Percentiles rank a stretch among this genome's conserved stretches.
Evolutionary conservation across 2,888 invertebrate species (phyloP).

Genomic region (Drymonia ruficornis): DNA sequence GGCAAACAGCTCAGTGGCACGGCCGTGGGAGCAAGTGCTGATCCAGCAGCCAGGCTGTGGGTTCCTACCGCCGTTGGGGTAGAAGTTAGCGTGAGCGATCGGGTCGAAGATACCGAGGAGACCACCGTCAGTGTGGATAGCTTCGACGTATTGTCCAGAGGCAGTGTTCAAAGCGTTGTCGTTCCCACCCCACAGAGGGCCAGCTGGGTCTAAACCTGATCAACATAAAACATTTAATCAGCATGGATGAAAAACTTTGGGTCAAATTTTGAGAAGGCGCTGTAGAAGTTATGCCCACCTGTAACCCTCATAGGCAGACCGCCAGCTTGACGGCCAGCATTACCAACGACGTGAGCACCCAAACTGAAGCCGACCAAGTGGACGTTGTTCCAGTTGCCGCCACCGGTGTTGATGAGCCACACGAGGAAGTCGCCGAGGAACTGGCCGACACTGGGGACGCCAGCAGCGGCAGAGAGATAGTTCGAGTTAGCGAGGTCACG

Average conservation of each 20-base stretch:
- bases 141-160: conserved; percentile 45
- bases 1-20: conserved; percentile 4
- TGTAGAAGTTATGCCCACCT: conserved; percentile 24
- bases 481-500: conserved; percentile 31
- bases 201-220: conserved; percentile 59
- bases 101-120: conserved; percentile 48
- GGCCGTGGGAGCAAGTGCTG: conserved; percentile 16
- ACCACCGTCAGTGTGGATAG: conserved; percentile 55
- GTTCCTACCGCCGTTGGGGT: conserved; percentile 51
- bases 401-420: conserved; percentile 50
- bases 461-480: conserved; percentile 19
- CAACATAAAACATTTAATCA: neutral
- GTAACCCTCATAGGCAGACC: conserved; percentile 43
- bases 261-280: no score
- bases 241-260: no score
- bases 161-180: conserved; percentile 27
- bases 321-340: conserved; percentile 47
- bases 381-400: conserved; percentile 51
- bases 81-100: conserved; percentile 51
- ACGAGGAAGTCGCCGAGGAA: conserved; percentile 47
- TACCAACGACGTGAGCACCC: conserved; percentile 63
- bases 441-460: conserved; percentile 37
- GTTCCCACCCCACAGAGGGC: conserved; percentile 49
- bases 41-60: conserved; percentile 47
- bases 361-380: conserved; percentile 64